phyloP scores from a whole-genome alignment of 2,797 vertebrate genomes.

The Petrocephalus schoutedeni region DNA sequence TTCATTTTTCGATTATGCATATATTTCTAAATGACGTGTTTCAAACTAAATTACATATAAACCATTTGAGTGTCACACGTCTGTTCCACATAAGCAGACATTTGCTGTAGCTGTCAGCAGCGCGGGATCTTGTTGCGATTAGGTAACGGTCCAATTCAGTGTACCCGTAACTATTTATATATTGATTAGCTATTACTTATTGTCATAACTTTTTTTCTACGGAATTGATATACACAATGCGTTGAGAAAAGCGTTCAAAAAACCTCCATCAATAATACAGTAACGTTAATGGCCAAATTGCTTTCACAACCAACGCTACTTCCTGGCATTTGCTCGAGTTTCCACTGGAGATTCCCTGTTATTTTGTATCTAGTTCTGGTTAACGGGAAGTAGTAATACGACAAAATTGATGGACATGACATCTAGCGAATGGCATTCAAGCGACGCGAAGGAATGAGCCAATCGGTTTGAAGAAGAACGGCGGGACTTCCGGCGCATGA shows the following conservation, averaged over 20 bases:
- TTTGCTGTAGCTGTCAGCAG: not conserved
- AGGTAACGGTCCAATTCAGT: not conserved
- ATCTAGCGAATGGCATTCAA: constrained; percentile 42
- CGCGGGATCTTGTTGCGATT: not conserved
- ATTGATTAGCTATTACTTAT: not conserved
- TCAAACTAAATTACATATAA: not conserved
- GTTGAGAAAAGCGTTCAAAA: not conserved
- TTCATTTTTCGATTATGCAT: not conserved
- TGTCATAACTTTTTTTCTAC: not conserved
- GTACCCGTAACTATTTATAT: not conserved
- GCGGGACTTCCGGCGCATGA: constrained; percentile 84
- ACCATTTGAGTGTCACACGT: not conserved
- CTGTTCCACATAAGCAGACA: not conserved
- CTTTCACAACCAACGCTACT: constrained; percentile 27
- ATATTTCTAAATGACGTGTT: not conserved
- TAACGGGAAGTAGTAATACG: constrained; percentile 63
- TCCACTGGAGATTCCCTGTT: constrained; percentile 29
- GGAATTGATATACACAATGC: not conserved
- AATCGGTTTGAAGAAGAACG: constrained; percentile 70
- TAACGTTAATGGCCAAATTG: constrained; percentile 15
- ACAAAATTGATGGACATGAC: constrained; percentile 37
- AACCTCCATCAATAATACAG: not conserved
- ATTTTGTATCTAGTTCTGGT: constrained; percentile 33
- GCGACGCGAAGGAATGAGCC: constrained; percentile 38
- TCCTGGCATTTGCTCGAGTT: constrained; percentile 49